Base-by-base conservation (phyloP, 2,888 invertebrate species). In the Pristionchus japonicus region DNA sequence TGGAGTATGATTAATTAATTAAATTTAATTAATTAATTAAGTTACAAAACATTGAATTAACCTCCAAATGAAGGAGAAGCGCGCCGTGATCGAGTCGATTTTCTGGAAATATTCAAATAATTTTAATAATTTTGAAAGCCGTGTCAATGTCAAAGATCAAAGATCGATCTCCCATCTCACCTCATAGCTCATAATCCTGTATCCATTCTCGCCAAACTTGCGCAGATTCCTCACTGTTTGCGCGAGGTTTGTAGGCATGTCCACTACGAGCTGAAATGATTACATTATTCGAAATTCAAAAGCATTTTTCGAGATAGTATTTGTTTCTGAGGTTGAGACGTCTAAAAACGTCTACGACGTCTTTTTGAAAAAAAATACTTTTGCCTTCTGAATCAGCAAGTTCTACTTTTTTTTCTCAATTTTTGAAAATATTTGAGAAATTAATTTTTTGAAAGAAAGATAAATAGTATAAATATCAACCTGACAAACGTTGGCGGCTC, bases 131-230 rank as follows among this genome's bases (percentile, higher is more conserved):
- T 31, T 23, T 40, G 34, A 9, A 64, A 23, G n/a, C n/a, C n/a
- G n/a, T n/a, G n/a, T n/a, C n/a, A n/a, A n/a, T n/a, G n/a, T n/a
- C n/a, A 31, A 31, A 67, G 40, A 23, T 23, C 23, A 74, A 74
- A 37, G 40, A 37, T 31, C n/a, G 40, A 70, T 17, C 13, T 17
- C 23, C n/a, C 13, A 70, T 4, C 17, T 31, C 17, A 70, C 70
- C 70, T 74, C 70, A 74, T 74, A 74, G 40, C 31, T 37, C 70
- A 74, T 74, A 23, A 74, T 40, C 40, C 70, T 37, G 31, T 74
- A 74, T 74, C 40, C 40, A 17, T 23, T 20, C 34, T 74, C 40
- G 70, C 37, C 70, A 27, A 74, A 40, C 9, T 74, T 31, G 34
- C 70, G 70, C 7, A 74, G 70, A 9, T 20, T 9, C 40, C 40